Conservation (phyloP, 2,113 vertebrate genomes). For the Thamnophis sirtalis region DNA sequence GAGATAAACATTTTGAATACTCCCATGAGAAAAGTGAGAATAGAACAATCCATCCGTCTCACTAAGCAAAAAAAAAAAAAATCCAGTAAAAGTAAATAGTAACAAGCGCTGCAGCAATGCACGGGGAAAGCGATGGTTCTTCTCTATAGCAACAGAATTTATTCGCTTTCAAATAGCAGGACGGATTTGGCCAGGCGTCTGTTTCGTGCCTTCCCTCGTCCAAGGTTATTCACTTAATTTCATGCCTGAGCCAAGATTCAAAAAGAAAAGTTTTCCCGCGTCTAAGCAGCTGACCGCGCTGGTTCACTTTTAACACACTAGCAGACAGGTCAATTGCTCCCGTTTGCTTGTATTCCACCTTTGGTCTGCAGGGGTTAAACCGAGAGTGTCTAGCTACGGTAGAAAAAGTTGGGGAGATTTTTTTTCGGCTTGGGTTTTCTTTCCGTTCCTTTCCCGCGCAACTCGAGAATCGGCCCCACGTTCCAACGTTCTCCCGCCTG, state of each 20-base stretch:
- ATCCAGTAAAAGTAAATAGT: neutral
- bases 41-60: neutral
- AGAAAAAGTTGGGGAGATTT: neutral
- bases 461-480: neutral
- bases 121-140: neutral
- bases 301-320: neutral
- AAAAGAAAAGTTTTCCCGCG: neutral
- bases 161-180: neutral
- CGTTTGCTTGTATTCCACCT: neutral
- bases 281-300: neutral
- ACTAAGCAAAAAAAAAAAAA: neutral
- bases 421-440: neutral
- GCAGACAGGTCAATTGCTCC: neutral
- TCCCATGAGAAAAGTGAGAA: neutral
- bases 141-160: neutral
- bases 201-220: neutral
- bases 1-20: neutral
- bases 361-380: neutral
- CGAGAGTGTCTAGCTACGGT: neutral
- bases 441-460: neutral
- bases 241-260: neutral
- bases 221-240: neutral
- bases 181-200: neutral
- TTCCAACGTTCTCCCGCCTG: neutral
- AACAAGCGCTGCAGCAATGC: neutral